Conservation (phyloP, 2,888 invertebrate species). For the Meteorus cinctellus region DNA sequence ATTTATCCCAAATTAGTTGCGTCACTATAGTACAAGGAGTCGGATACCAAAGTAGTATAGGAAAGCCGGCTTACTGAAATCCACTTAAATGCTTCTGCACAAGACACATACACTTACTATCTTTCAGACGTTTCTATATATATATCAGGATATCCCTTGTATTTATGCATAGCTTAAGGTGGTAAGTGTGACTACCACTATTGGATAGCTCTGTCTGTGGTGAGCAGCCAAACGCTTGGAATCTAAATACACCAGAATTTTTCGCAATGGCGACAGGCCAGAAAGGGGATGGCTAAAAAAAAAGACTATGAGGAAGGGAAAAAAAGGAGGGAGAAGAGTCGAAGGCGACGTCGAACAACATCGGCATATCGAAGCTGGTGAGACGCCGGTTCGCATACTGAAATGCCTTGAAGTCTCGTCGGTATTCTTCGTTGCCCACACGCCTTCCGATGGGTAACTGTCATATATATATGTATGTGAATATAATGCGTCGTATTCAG, state of each 20-base stretch:
- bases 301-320: conserved; percentile 38
- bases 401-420: conserved; percentile 51
- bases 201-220: neutral
- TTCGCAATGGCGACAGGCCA: conserved; percentile 27
- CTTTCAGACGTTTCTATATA: neutral
- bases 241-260: conserved; percentile 35
- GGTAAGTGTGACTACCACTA: conserved; percentile 23
- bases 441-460: neutral
- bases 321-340: conserved; percentile 47
- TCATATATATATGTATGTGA: neutral
- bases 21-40: conserved; percentile 28
- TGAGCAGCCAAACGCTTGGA: conserved; percentile 29
- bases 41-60: conserved; percentile 31
- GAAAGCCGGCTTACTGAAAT: conserved; percentile 40
- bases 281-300: conserved; percentile 37
- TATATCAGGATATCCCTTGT: neutral
- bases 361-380: conserved; percentile 62
- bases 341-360: conserved; percentile 55
- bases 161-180: neutral
- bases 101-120: neutral
- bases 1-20: conserved; percentile 41
- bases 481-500: conserved; percentile 1
- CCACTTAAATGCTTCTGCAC: conserved; percentile 29
- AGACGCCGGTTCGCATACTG: conserved; percentile 62
- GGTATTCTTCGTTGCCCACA: conserved; percentile 6